Percentiles rank a stretch among this genome's conserved stretches.
phyloP scores from a whole-genome alignment of 2,888 invertebrate genomes.

The Aquatica leii region DNA sequence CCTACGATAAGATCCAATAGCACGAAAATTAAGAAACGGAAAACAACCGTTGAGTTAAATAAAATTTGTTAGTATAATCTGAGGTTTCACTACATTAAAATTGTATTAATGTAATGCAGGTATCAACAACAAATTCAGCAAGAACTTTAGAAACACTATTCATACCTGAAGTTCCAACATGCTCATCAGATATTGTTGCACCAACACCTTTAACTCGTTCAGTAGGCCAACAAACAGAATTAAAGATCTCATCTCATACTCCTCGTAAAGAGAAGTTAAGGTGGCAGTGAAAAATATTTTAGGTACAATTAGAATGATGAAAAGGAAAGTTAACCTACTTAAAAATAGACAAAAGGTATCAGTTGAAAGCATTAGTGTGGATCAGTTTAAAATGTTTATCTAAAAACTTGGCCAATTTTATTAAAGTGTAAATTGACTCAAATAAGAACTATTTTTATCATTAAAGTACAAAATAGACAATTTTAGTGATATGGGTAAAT shows the following conservation, averaged over 20 bases:
- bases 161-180: background rate
- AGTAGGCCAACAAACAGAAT: background rate
- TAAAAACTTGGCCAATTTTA: background rate
- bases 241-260: background rate
- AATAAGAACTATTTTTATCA: background rate
- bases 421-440: constrained; percentile 9
- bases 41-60: background rate
- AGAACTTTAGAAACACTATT: background rate
- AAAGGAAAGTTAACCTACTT: background rate
- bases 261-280: constrained; percentile 3
- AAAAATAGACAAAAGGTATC: background rate
- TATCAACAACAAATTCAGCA: too few relatives aligned
- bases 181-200: background rate
- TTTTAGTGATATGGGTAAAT: constrained; percentile 2
- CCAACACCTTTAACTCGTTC: background rate
- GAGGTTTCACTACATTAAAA: too few relatives aligned
- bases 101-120: too few relatives aligned
- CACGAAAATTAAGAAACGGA: background rate
- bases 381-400: constrained; percentile 3
- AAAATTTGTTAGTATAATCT: too few relatives aligned
- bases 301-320: background rate
- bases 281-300: background rate
- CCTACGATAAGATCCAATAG: background rate
- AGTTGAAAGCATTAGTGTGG: background rate
- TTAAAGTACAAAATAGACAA: constrained; percentile 6